Percentiles rank a stretch among this genome's conserved stretches.
phyloP scores from a whole-genome alignment of 2,797 vertebrate genomes.

The Triplophysa yarkandensis region DNA sequence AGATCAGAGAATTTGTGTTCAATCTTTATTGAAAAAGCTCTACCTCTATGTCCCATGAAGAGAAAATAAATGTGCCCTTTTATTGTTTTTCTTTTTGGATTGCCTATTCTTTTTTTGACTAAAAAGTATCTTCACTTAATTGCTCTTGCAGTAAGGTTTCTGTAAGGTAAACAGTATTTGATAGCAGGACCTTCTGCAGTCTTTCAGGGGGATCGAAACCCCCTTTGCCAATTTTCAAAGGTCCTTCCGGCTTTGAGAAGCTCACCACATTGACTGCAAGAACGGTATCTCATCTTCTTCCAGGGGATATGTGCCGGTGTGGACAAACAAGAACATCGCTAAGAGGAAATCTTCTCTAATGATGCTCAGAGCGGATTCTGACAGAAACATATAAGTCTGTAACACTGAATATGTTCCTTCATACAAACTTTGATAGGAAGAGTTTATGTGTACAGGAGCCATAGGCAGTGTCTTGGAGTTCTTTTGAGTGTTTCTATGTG shows the following conservation, averaged over 20 bases:
- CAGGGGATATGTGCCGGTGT: constrained; percentile 9
- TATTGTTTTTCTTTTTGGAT: neutral
- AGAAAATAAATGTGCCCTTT: neutral
- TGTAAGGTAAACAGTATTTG: constrained; percentile 2
- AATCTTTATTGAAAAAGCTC: neutral
- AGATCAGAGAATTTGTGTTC: neutral
- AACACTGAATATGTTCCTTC: constrained; percentile 34
- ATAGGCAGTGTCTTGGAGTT: constrained; percentile 15
- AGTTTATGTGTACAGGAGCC: constrained; percentile 10
- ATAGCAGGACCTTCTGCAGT: neutral
- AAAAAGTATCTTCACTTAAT: neutral
- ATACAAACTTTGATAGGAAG: constrained; percentile 21
- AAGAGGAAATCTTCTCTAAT: constrained; percentile 39
- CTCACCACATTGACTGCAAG: constrained; percentile 31
- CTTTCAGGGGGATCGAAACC: neutral
- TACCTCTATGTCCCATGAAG: neutral
- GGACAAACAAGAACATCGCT: constrained; percentile 18
- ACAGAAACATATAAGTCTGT: neutral
- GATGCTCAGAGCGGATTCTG: constrained; percentile 4
- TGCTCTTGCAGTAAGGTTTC: neutral
- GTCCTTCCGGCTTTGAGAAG: constrained; percentile 18
- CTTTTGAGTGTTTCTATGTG: constrained; percentile 29
- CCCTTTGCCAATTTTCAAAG: constrained; percentile 27
- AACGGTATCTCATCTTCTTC: constrained; percentile 28
- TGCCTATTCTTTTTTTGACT: neutral